These are phyloP conservation scores for Bryconaethiops microstoma DNA, from an alignment of 2,797 vertebrate genomes.

Conservation along the genomic window DNA sequence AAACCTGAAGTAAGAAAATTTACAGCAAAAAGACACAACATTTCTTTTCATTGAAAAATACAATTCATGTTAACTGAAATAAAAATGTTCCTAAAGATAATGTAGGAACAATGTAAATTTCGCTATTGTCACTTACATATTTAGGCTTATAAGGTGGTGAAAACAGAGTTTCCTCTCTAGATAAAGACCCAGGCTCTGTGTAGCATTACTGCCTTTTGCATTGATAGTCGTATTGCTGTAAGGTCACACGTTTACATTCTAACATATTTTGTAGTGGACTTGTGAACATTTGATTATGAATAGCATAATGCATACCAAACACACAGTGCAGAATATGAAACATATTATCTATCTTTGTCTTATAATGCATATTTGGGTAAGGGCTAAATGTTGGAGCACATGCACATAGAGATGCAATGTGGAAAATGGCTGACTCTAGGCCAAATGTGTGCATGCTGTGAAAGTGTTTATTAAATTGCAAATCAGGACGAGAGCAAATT, in stretches of 20 bases:
- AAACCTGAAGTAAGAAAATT: background rate
- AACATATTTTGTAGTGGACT: background rate
- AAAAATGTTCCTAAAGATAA: too few relatives aligned
- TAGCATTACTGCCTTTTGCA: background rate
- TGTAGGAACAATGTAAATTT: background rate
- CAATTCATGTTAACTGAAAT: too few relatives aligned
- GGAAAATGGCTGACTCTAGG: constrained; percentile 46
- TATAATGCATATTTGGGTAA: constrained; percentile 25
- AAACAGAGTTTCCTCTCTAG: background rate
- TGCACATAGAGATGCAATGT: constrained; percentile 35
- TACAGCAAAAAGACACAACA: background rate
- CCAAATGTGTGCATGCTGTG: constrained; percentile 45
- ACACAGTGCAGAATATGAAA: constrained; percentile 27
- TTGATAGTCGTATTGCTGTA: background rate
- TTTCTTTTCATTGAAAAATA: too few relatives aligned
- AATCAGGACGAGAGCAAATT: constrained; percentile 57
- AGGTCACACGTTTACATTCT: background rate
- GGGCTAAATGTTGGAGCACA: constrained; percentile 12
- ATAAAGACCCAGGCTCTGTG: background rate
- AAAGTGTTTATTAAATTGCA: constrained; percentile 62
- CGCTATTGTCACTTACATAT: background rate
- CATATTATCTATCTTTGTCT: constrained; percentile 19
- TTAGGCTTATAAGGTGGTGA: too few relatives aligned
- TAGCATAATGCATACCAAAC: constrained; percentile 25
- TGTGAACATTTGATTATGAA: constrained; percentile 14